Percentiles rank a stretch among this genome's conserved stretches.
Evolutionary conservation across 53 echinoderm and acorn worm genomes (phyloP).

Genomic region (Mesocentrotus franciscanus): DNA sequence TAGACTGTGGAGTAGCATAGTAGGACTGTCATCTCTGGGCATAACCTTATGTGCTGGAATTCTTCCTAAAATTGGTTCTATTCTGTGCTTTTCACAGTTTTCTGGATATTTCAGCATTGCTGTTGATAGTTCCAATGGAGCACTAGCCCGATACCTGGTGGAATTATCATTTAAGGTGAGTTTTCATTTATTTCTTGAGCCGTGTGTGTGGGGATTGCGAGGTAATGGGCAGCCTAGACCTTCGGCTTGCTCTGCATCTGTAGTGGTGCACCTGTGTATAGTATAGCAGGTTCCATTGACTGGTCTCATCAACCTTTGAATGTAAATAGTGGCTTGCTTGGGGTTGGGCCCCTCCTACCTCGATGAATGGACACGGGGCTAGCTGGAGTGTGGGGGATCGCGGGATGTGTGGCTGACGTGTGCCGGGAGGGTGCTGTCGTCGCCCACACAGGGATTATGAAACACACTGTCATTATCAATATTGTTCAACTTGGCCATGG

Average conservation of each 20-base stretch:
- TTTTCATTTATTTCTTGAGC: constrained; percentile 30
- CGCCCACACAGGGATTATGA: constrained; percentile 22
- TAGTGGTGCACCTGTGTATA: constrained; percentile 25
- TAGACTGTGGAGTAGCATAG: constrained; percentile 3
- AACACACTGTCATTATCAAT: not conserved
- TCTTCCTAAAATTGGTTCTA: constrained; percentile 4
- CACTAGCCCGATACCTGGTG: not conserved
- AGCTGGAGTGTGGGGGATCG: constrained; percentile 37
- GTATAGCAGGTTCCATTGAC: constrained; percentile 46
- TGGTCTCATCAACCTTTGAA: not conserved
- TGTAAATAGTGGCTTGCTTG: constrained; percentile 39
- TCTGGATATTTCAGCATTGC: constrained; percentile 32
- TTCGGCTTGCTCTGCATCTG: not conserved
- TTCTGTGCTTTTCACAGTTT: constrained; percentile 25
- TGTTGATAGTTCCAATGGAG: constrained; percentile 40
- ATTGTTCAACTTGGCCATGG: constrained; percentile 17
- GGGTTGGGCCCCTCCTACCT: constrained; percentile 39
- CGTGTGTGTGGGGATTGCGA: not conserved
- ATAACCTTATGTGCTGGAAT: constrained; percentile 20
- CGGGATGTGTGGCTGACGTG: constrained; percentile 28
- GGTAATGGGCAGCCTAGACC: not conserved
- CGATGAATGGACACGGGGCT: constrained; percentile 15
- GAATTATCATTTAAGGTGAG: constrained; percentile 50
- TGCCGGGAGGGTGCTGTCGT: constrained; percentile 45
- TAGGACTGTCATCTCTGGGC: not conserved